Base-by-base conservation (phyloP, 2,888 invertebrate genomes). In the Cephus runcator region DNA sequence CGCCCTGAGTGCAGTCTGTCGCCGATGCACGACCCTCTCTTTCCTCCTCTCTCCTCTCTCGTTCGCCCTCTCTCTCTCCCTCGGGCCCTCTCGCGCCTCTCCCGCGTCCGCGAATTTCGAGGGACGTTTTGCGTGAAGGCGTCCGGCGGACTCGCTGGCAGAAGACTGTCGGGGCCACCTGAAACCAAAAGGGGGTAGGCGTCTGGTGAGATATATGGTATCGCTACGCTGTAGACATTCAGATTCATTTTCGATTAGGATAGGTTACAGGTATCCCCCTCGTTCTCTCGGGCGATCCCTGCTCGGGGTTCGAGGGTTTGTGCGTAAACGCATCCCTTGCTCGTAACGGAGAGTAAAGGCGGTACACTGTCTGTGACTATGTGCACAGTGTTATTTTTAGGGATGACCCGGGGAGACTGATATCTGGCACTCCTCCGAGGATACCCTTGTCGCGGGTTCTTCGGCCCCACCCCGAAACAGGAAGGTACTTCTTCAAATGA, bases 401-500 rank as follows among this genome's bases (percentile, higher is more conserved):
- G 56, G 56, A 56, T 56, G 56, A 56, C 23, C 23, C 6, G 56
- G 56, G 23, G 9, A 1, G 56, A 56, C 23, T 23, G 23, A 56
- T 56, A 56, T 56, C 56, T 0, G 23, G 23, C 56, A 23, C 9
- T 6, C 56, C 56, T 23, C 23, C 0, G 4, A 23, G 56, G 56
- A 56, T 23, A 56, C 23, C 2, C 23, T 56, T 56, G 56, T 23
- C 23, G 23, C 40, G 56, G 23, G 56, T 56, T 23, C 30, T 4
- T 74, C n/a, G 36, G 30, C 75, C 75, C 77, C 75, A 69, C 85
- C 85, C 86, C 83, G 82, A 84, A 86, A 85, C 83, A 80, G 85
- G 85, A 86, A 87, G 86, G 87, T 82, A 84, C 85, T 86, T 85
- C 87, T 87, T 85, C 87, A 88, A 88, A 88, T 87, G 87, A 89